Evolutionary conservation across 92 coral and sea anemone species (phyloP).

Genomic region (Actinostola sp.): DNA sequence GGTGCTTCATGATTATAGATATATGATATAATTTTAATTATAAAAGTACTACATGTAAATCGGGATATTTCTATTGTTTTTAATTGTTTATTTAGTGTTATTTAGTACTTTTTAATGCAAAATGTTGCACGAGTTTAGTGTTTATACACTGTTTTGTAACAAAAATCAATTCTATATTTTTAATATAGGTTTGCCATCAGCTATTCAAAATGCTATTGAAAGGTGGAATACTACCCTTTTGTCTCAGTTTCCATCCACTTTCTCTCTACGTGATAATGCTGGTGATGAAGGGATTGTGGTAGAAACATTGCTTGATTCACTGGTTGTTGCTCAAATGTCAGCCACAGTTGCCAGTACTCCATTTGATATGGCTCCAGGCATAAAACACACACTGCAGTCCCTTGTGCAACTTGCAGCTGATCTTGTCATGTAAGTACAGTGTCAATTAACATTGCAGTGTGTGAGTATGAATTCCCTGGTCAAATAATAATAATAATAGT

Average conservation of each 20-base stretch:
- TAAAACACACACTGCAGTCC: conserved; percentile 81
- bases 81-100: too few species aligned
- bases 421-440: conserved; percentile 82
- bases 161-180: background rate
- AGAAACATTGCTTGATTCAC: conserved; percentile 71
- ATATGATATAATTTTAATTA: too few species aligned
- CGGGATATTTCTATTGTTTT: too few species aligned
- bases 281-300: conserved; percentile 42
- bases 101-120: too few species aligned
- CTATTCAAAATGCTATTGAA: conserved; percentile 71
- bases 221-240: conserved; percentile 80
- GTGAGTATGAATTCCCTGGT: too few species aligned
- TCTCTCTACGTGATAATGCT: conserved; percentile 61
- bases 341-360: conserved; percentile 79
- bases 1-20: too few species aligned
- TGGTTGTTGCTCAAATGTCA: conserved; percentile 88
- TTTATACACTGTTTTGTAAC: too few species aligned
- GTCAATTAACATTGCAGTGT: too few species aligned
- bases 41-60: too few species aligned
- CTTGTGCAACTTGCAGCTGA: conserved; percentile 86
- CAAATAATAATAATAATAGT: too few species aligned
- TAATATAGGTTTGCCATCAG: conserved; percentile 67
- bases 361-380: conserved; percentile 82
- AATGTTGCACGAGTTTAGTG: too few species aligned
- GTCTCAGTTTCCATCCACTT: conserved; percentile 71